Conservation (phyloP, 2,113 vertebrate species). For the Microcebus ravelobensis region DNA sequence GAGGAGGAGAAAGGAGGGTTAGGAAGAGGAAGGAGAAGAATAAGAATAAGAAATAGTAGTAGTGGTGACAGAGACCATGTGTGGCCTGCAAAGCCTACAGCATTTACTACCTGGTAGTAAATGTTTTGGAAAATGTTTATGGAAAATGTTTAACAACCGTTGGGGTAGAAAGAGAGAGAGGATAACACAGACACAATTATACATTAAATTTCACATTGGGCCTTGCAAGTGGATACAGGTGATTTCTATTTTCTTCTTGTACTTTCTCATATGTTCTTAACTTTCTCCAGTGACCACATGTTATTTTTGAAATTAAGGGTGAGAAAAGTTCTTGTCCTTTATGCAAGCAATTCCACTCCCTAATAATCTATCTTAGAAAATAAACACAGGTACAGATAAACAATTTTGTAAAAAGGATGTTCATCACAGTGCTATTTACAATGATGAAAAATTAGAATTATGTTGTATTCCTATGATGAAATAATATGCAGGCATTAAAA, state of each 20-base stretch:
- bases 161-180: neutral
- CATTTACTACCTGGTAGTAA: neutral
- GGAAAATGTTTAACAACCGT: neutral
- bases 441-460: neutral
- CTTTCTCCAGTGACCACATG: neutral
- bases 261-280: neutral
- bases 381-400: neutral
- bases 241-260: neutral
- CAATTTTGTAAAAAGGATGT: neutral
- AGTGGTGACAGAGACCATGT: neutral
- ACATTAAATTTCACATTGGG: neutral
- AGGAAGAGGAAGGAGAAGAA: neutral
- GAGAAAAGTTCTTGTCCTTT: neutral
- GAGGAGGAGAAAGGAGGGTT: neutral
- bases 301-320: slow-evolving; percentile 22
- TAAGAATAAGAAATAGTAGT: too few species aligned
- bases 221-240: neutral
- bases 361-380: neutral
- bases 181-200: neutral
- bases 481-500: neutral
- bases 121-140: too few species aligned
- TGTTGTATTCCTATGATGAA: neutral
- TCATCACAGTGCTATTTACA: neutral
- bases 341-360: neutral
- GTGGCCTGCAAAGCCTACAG: neutral